Conservation (phyloP, 1,140 invertebrate genomes). For the Atopsyche davidsoni region DNA sequence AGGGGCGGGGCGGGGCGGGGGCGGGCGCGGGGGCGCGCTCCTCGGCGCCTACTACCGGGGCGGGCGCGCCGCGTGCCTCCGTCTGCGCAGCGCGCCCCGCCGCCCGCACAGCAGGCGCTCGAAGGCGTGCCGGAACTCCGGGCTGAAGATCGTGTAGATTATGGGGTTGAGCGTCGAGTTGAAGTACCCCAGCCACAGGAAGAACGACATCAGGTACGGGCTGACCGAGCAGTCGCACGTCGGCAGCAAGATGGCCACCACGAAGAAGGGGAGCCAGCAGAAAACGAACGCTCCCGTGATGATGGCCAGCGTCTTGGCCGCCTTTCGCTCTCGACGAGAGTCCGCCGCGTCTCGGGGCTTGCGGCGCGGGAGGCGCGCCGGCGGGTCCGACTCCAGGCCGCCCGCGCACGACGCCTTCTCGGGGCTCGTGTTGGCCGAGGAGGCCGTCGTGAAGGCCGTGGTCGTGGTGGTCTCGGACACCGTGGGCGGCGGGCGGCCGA, state of each 20-base stretch:
- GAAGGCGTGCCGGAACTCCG: slow-evolving; percentile 83
- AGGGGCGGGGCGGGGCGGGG: too few species aligned
- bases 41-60: background rate
- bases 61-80: slow-evolving; percentile 22
- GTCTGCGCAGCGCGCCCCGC: slow-evolving; percentile 45
- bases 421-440: slow-evolving; percentile 63
- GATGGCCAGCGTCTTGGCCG: slow-evolving; percentile 85
- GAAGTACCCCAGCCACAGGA: slow-evolving; percentile 79
- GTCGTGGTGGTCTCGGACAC: slow-evolving; percentile 56
- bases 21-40: background rate
- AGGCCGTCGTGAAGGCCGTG: slow-evolving; percentile 60
- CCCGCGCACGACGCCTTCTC: slow-evolving; percentile 62
- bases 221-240: slow-evolving; percentile 56
- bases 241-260: slow-evolving; percentile 78
- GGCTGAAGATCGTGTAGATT: slow-evolving; percentile 85
- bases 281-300: slow-evolving; percentile 85
- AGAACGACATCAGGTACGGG: slow-evolving; percentile 60
- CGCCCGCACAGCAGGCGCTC: slow-evolving; percentile 70
- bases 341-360: slow-evolving; percentile 64
- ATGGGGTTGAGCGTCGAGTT: slow-evolving; percentile 86
- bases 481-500: slow-evolving; percentile 62
- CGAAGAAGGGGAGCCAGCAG: slow-evolving; percentile 86
- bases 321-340: slow-evolving; percentile 81
- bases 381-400: slow-evolving; percentile 59
- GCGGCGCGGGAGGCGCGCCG: slow-evolving; percentile 50